Evolutionary conservation across 2,888 invertebrate species (phyloP).

Genomic region (Dasypogon diadema): DNA sequence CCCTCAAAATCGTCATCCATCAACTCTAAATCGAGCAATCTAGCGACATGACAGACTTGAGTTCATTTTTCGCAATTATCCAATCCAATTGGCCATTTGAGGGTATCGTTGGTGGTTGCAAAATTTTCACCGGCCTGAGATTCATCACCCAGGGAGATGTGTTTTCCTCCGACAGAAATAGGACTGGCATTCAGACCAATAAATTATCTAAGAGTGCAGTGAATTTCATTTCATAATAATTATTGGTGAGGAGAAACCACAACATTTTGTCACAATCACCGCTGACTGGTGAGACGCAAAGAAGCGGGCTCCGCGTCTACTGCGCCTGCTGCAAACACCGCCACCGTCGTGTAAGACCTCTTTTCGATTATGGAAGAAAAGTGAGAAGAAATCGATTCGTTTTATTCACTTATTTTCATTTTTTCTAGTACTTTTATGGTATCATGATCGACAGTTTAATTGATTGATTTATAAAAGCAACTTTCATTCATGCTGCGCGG

Average conservation of each 20-base stretch:
- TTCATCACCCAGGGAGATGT: slow-evolving; percentile 27
- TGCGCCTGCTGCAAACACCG: not conserved
- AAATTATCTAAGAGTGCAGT: slow-evolving; percentile 41
- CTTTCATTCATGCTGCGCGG: slow-evolving; percentile 42
- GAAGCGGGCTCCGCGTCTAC: too few species aligned
- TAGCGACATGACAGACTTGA: slow-evolving; percentile 34
- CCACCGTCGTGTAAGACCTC: slow-evolving; percentile 1
- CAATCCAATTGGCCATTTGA: slow-evolving; percentile 48
- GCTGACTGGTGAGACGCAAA: too few species aligned
- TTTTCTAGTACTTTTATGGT: slow-evolving; percentile 42
- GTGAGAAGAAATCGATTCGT: slow-evolving; percentile 48
- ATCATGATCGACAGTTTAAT: slow-evolving; percentile 51
- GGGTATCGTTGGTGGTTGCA: slow-evolving; percentile 6
- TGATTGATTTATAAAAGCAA: slow-evolving; percentile 52
- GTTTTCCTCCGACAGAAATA: slow-evolving; percentile 8
- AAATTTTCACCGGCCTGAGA: not conserved
- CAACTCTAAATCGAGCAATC: slow-evolving; percentile 20
- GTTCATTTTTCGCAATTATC: slow-evolving; percentile 49
- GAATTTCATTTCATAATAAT: slow-evolving; percentile 50
- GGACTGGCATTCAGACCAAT: slow-evolving; percentile 26
- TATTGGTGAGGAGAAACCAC: slow-evolving; percentile 7
- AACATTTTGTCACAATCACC: slow-evolving; percentile 35
- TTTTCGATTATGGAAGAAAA: slow-evolving; percentile 40
- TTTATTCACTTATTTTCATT: slow-evolving; percentile 43
- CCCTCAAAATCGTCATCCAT: slow-evolving; percentile 29